phyloP scores from a whole-genome alignment of 64 coral and sea anemone species.

The Montipora cactus region DNA sequence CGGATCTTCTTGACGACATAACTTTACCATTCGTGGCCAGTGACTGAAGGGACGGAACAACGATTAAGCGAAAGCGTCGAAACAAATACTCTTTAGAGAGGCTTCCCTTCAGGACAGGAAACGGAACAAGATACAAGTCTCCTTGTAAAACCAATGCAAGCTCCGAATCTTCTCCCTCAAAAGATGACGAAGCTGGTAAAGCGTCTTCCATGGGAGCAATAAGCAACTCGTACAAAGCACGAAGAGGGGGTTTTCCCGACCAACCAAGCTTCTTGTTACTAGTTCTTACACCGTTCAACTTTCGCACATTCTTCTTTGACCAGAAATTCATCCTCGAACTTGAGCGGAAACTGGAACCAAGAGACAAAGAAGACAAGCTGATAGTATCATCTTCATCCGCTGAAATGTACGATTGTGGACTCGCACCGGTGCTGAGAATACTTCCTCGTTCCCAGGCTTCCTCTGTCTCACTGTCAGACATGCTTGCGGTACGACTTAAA shows the following conservation, averaged over 20 bases:
- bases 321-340: constrained; percentile 56
- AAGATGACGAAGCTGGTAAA: constrained; percentile 71
- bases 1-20: not conserved
- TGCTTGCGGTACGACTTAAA: constrained; percentile 52
- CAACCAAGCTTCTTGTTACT: constrained; percentile 52
- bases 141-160: constrained; percentile 94
- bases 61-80: constrained; percentile 74
- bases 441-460: constrained; percentile 79
- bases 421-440: constrained; percentile 52
- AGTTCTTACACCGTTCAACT: constrained; percentile 89
- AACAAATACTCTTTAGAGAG: constrained; percentile 89
- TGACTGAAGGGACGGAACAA: constrained; percentile 91
- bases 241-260: constrained; percentile 80
- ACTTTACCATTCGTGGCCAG: constrained; percentile 52
- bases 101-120: constrained; percentile 85
- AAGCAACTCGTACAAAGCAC: constrained; percentile 89
- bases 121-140: constrained; percentile 94
- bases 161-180: constrained; percentile 83
- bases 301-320: constrained; percentile 67
- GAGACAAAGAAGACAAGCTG: constrained; percentile 73
- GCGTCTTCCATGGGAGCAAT: constrained; percentile 95
- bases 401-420: constrained; percentile 76
- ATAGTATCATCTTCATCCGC: constrained; percentile 81
- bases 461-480: constrained; percentile 74
- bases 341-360: constrained; percentile 61